These are phyloP conservation scores for Acipenser ruthenus DNA, from an alignment of 2,797 vertebrate species.

Conservation along the genomic window DNA sequence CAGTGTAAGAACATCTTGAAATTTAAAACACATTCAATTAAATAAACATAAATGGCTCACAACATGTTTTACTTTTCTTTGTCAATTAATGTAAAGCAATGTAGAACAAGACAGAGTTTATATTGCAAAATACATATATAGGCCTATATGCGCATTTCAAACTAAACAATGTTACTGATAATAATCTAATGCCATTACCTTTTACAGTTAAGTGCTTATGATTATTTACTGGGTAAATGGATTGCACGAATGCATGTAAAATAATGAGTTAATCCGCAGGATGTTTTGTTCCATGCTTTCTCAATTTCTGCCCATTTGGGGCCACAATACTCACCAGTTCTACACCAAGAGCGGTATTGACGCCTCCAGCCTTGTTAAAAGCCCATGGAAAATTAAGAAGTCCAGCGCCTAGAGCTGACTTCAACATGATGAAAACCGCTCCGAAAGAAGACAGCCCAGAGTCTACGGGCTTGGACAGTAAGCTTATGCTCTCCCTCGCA, in stretches of 20 bases:
- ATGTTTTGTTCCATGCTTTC: neutral
- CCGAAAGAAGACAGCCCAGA: slow-evolving; percentile 69
- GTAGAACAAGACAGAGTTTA: too few species aligned
- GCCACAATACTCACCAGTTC: slow-evolving; percentile 71
- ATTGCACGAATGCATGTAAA: neutral
- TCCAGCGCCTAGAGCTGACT: slow-evolving; percentile 84
- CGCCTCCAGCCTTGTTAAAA: slow-evolving; percentile 75
- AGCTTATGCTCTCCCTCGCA: slow-evolving; percentile 52
- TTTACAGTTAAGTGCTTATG: neutral
- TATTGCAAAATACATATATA: too few species aligned
- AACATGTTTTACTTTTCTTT: too few species aligned
- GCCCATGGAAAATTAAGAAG: slow-evolving; percentile 94
- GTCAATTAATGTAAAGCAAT: too few species aligned
- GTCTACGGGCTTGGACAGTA: slow-evolving; percentile 45
- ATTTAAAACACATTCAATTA: too few species aligned
- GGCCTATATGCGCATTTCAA: too few species aligned
- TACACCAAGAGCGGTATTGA: slow-evolving; percentile 66
- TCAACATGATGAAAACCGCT: slow-evolving; percentile 87
- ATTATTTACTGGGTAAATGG: neutral
- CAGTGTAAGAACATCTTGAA: too few species aligned
- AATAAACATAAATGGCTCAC: too few species aligned
- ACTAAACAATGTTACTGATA: neutral
- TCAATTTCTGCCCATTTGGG: neutral
- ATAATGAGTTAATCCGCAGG: neutral
- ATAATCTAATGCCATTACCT: neutral